phyloP scores from a whole-genome alignment of 1,140 invertebrate genomes.

The Cecropterus lyciades region DNA sequence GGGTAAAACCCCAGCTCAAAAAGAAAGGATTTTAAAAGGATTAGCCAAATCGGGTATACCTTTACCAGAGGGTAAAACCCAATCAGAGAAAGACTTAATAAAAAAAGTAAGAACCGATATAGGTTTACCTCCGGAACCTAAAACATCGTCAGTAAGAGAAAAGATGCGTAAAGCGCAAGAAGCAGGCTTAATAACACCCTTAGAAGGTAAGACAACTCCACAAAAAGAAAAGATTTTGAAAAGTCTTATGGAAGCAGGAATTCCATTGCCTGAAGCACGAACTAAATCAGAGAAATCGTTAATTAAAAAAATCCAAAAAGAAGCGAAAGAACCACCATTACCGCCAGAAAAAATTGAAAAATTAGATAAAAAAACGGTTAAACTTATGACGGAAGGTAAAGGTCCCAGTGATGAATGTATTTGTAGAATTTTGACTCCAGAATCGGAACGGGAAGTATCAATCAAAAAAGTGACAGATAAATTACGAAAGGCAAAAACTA shows the following conservation, averaged over 20 bases:
- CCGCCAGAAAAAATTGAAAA: conserved; percentile 31
- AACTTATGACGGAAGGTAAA: conserved; percentile 11
- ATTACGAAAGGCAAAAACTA: conserved; percentile 40
- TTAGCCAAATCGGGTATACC: conserved; percentile 40
- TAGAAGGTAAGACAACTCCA: conserved; percentile 38
- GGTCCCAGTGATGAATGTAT: too few species aligned
- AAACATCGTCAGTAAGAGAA: conserved; percentile 23
- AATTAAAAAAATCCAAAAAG: conserved; percentile 31
- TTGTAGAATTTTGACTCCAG: conserved; percentile 38
- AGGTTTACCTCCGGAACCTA: too few species aligned
- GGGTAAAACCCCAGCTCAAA: conserved; percentile 49
- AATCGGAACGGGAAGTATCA: conserved; percentile 32
- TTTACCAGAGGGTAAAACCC: conserved; percentile 39
- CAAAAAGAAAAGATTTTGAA: conserved; percentile 40
- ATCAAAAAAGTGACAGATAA: conserved; percentile 21
- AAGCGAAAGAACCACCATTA: conserved; percentile 32
- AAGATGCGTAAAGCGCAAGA: conserved; percentile 28
- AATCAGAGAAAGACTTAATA: conserved; percentile 34
- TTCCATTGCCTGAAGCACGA: conserved; percentile 48
- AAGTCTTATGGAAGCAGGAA: conserved; percentile 33
- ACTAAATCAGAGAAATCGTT: conserved; percentile 54
- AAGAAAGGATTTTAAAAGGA: conserved; percentile 51
- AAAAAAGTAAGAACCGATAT: conserved; percentile 35
- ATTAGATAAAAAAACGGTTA: conserved; percentile 33
- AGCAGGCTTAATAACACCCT: conserved; percentile 38